Percentiles rank a stretch among this genome's conserved stretches.
Conservation (phyloP, 1,140 invertebrate genomes). For the Drosophila nigrodunni region DNA sequence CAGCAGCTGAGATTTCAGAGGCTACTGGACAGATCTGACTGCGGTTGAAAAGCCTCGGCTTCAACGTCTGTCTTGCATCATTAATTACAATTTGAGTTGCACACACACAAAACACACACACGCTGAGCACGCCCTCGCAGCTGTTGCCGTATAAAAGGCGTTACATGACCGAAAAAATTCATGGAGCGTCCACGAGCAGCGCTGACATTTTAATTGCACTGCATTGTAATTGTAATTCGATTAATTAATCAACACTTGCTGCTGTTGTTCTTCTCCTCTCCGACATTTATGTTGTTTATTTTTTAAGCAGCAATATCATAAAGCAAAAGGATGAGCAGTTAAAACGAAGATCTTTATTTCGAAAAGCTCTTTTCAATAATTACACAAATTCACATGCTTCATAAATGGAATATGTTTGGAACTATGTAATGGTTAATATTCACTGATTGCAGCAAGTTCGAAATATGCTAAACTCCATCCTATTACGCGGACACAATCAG, state of each 20-base stretch:
- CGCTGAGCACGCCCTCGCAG: neutral
- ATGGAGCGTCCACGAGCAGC: conserved; percentile 31
- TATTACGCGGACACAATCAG: neutral
- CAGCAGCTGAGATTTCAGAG: conserved; percentile 37
- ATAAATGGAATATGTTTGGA: too few relatives aligned
- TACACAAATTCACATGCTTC: too few relatives aligned
- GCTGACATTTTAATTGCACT: conserved; percentile 82
- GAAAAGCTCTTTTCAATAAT: too few relatives aligned
- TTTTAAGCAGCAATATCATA: neutral
- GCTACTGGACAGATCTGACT: conserved; percentile 21
- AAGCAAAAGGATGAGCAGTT: neutral
- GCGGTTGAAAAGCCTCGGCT: conserved; percentile 39
- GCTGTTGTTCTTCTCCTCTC: conserved; percentile 22
- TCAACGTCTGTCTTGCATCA: conserved; percentile 74
- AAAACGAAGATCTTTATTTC: too few relatives aligned
- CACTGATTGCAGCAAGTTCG: neutral
- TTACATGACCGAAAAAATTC: conserved; percentile 39
- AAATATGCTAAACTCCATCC: neutral
- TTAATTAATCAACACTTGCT: conserved; percentile 77
- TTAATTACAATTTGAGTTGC: conserved; percentile 82
- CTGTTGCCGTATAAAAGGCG: conserved; percentile 11
- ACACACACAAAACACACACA: conserved; percentile 31
- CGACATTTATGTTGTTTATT: conserved; percentile 1
- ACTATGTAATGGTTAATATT: too few relatives aligned
- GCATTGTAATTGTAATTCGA: conserved; percentile 72